phyloP scores from a whole-genome alignment of 1,140 invertebrate species.

The Trichoplusia ni region DNA sequence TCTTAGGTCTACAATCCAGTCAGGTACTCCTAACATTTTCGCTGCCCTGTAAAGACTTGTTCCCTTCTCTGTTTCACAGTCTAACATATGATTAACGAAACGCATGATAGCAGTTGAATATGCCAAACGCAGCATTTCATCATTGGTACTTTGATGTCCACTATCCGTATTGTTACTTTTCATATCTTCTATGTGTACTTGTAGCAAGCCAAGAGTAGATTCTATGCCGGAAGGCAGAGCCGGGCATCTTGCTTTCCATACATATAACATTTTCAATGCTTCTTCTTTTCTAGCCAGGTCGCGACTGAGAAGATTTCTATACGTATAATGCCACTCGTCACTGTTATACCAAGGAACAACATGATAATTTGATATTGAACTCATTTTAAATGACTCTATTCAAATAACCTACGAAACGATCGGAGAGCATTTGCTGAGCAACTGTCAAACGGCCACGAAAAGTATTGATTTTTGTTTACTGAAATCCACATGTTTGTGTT shows the following conservation, averaged over 20 bases:
- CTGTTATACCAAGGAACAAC: conserved; percentile 74
- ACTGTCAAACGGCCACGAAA: too few species aligned
- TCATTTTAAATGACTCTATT: conserved; percentile 38
- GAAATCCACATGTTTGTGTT: too few species aligned
- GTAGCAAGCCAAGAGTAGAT: conserved; percentile 84
- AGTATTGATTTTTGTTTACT: too few species aligned
- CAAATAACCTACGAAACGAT: too few species aligned
- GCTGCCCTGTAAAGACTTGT: conserved; percentile 83
- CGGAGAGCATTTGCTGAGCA: too few species aligned
- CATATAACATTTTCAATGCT: conserved; percentile 80
- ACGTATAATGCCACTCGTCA: conserved; percentile 83
- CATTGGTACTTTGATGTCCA: too few species aligned
- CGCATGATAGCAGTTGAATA: conserved; percentile 85
- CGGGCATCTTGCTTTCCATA: conserved; percentile 85
- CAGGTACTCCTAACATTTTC: conserved; percentile 82
- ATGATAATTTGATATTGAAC: conserved; percentile 52
- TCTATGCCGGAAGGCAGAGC: conserved; percentile 86
- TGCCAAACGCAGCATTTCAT: conserved; percentile 81
- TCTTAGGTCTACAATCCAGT: conserved; percentile 86
- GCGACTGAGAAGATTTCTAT: conserved; percentile 80
- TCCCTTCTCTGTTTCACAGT: conserved; percentile 78
- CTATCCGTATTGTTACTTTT: conserved; percentile 37
- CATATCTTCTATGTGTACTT: conserved; percentile 79
- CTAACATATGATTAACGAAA: conserved; percentile 84
- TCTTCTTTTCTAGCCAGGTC: conserved; percentile 65